Evolutionary conservation across 1,140 invertebrate species (phyloP), one percentile per base, ranked within the genome.

Genomic region (Drosophila orena): DNA sequence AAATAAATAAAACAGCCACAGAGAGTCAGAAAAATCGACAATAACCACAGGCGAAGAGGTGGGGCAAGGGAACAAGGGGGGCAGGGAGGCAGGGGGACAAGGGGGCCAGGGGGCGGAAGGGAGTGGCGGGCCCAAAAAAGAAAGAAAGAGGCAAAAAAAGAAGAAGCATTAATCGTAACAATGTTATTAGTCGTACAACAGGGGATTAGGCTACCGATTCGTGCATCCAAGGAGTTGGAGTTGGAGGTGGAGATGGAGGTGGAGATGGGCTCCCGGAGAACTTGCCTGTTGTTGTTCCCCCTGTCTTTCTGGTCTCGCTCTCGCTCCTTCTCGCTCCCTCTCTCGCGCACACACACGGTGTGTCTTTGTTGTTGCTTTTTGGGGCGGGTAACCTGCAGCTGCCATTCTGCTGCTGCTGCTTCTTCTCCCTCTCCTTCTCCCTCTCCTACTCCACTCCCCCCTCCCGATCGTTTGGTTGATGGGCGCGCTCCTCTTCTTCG

Each of bases 171-270:
- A 91, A 91, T 91, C 81, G 85, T 91, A 91, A 91, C 90, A 91
- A 91, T 91, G 90, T 91, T 91, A 91, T 89, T 86, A 91, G 90
- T 91, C 86, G 86, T 91, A 89, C 84, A 91, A 90, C 84, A 86
- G 81, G 83, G 83, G 83, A 86, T 86, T 91, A 91, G 90, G 90
- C 90, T 91, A 91, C 90, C 86, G 90, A 88, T 88, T 88, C 84
- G 84, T 77, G 71, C 66, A 59, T 77, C 70, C 72, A 75, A 64
- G 72, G 60, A 50, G 47, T 15, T 34, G 47, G 47, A 62, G 65
- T 55, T 69, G 65, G 47, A 62, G 65, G 54, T 37, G 35, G 59
- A 34, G 47, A 15, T 49, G 46, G 46, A 53, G 61, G 0, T 37
- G 35, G 46, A 61, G 65, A 69, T 68, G 65, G 61, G 65, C 47